These are phyloP conservation scores for Neosilurus mollespiculum DNA, from an alignment of 2,797 vertebrate genomes.

Conservation along the genomic window DNA sequence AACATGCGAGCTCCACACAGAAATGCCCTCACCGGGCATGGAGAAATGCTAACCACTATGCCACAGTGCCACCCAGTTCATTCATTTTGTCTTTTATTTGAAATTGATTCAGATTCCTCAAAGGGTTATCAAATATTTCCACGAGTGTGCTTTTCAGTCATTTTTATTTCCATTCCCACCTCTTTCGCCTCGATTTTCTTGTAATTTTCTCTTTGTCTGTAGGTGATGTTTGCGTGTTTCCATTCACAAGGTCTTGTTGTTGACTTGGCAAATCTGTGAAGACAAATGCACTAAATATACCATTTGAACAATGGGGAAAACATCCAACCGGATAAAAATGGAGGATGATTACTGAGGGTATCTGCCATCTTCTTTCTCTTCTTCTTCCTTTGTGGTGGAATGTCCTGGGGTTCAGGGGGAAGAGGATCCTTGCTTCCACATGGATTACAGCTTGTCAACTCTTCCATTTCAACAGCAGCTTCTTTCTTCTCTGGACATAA, in stretches of 20 bases:
- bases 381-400: conserved; percentile 79
- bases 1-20: too few species aligned
- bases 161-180: conserved; percentile 70
- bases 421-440: conserved; percentile 76
- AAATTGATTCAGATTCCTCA: background rate
- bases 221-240: conserved; percentile 69
- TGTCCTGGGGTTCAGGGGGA: conserved; percentile 74
- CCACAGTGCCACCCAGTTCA: background rate
- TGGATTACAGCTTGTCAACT: conserved; percentile 61
- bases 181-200: conserved; percentile 82
- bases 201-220: conserved; percentile 74
- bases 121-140: background rate
- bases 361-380: conserved; percentile 77
- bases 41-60: too few species aligned
- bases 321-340: too few species aligned
- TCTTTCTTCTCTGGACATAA: conserved; percentile 50
- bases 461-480: conserved; percentile 63
- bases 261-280: conserved; percentile 63
- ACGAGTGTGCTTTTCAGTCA: background rate
- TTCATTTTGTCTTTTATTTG: background rate
- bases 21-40: too few species aligned
- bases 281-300: background rate
- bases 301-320: background rate
- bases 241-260: conserved; percentile 75
- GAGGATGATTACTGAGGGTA: conserved; percentile 59